Conservation (phyloP, 2,797 vertebrate genomes). For the Sebastes kiyomatsui region DNA sequence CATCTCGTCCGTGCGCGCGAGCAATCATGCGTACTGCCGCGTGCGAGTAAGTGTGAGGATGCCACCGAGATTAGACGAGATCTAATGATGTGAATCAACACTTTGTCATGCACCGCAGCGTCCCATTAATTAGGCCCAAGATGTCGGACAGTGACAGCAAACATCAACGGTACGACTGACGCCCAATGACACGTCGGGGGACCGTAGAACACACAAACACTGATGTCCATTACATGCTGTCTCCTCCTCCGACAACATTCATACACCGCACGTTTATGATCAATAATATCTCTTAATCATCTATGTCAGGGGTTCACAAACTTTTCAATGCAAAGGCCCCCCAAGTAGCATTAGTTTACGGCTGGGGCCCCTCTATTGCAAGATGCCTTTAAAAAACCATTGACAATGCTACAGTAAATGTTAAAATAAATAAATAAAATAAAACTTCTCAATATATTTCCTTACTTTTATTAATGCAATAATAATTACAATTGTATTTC, state of each 20-base stretch:
- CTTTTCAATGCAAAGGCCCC: rapidly evolving
- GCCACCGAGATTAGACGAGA: conserved; percentile 52
- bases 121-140: conserved; percentile 70
- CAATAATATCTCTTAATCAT: not conserved
- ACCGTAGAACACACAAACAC: conserved; percentile 4
- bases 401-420: too few species aligned
- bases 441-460: too few species aligned
- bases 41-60: conserved; percentile 34
- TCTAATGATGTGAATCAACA: conserved; percentile 73
- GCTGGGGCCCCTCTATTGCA: rapidly evolving
- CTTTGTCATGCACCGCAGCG: conserved; percentile 59
- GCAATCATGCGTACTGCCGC: not conserved
- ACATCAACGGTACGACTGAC: conserved; percentile 49
- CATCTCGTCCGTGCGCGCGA: not conserved
- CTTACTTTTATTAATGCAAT: too few species aligned
- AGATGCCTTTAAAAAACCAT: too few species aligned
- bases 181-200: conserved; percentile 32
- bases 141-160: conserved; percentile 59
- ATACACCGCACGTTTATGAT: not conserved
- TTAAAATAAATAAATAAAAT: too few species aligned
- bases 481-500: too few species aligned
- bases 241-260: not conserved
- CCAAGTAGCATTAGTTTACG: too few species aligned
- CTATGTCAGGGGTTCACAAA: too few species aligned
- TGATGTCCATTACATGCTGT: conserved; percentile 30